Conservation (phyloP, 2,888 invertebrate species). For the Pristionchus mayeri region DNA sequence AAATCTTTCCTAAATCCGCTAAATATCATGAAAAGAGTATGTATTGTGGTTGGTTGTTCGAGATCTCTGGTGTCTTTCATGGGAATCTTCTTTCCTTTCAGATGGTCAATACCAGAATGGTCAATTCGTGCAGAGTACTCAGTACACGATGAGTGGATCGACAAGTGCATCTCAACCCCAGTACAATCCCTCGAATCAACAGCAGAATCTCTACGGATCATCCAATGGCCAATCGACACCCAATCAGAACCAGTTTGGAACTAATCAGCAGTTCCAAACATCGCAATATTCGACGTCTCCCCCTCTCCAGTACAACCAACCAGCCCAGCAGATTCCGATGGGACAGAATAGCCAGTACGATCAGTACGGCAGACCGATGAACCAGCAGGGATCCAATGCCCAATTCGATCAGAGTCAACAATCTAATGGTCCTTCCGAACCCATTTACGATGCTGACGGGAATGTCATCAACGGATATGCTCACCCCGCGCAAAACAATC, state of each 20-base stretch:
- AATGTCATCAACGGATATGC: background rate
- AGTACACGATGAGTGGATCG: slow-evolving; percentile 1
- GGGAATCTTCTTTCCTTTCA: background rate
- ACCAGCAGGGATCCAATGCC: background rate
- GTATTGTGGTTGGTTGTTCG: too few species aligned
- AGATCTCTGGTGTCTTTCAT: too few species aligned
- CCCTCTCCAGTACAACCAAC: slow-evolving; percentile 1
- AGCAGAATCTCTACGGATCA: background rate
- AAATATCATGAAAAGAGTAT: too few species aligned
- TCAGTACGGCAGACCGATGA: slow-evolving; percentile 21
- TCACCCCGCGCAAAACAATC: background rate
- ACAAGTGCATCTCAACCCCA: slow-evolving; percentile 25
- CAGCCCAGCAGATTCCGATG: slow-evolving; percentile 17
- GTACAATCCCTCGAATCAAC: background rate
- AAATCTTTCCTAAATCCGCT: too few species aligned
- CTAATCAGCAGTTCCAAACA: too few species aligned
- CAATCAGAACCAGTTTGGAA: slow-evolving; percentile 17
- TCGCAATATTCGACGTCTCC: slow-evolving; percentile 24
- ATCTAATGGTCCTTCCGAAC: background rate
- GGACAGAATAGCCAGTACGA: slow-evolving; percentile 46
- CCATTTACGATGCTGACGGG: slow-evolving; percentile 37
- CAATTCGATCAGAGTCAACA: slow-evolving; percentile 20
- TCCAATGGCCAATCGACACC: background rate
- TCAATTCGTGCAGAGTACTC: slow-evolving; percentile 44
- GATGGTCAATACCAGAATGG: slow-evolving; percentile 48